Percentiles rank a stretch among this genome's conserved stretches.
Conservation (phyloP, 2,888 invertebrate species). For the Platycheirus albimanus region DNA sequence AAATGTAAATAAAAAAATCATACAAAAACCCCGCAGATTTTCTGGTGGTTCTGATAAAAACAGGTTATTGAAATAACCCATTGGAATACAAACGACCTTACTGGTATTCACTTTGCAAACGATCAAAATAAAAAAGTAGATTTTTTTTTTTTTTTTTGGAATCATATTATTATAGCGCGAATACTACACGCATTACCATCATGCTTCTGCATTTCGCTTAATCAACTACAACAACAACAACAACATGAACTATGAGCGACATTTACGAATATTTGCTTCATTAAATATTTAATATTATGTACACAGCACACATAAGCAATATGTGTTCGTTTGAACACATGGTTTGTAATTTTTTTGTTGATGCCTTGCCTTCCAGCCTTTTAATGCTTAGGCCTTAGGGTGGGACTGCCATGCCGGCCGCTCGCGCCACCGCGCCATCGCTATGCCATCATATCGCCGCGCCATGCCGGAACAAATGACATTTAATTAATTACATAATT, state of each 20-base stretch:
- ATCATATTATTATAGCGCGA: constrained; percentile 11
- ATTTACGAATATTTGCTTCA: constrained; percentile 64
- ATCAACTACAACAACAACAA: constrained; percentile 13
- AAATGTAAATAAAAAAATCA: constrained; percentile 18
- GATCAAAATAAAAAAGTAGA: constrained; percentile 15
- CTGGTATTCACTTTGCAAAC: constrained; percentile 35
- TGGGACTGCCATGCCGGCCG: constrained; percentile 59
- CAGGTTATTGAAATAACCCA: constrained; percentile 64
- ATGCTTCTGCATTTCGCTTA: constrained; percentile 46
- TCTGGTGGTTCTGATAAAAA: constrained; percentile 51
- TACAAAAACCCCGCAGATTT: constrained; percentile 27
- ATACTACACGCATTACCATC: constrained; percentile 30
- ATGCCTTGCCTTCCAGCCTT: constrained; percentile 8
- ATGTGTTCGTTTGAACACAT: constrained; percentile 52
- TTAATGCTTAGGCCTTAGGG: constrained; percentile 19
- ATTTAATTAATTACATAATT: constrained; percentile 53
- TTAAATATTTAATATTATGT: constrained; percentile 37
- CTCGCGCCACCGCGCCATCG: too few species aligned
- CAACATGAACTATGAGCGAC: constrained; percentile 56
- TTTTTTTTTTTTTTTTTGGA: constrained; percentile 13
- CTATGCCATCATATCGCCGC: too few species aligned
- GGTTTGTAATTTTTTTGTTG: constrained; percentile 44
- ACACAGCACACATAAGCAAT: not conserved
- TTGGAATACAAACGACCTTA: constrained; percentile 68
- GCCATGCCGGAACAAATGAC: constrained; percentile 60